Conservation (phyloP, 2,797 vertebrate species). For the Orestias chungarensis region DNA sequence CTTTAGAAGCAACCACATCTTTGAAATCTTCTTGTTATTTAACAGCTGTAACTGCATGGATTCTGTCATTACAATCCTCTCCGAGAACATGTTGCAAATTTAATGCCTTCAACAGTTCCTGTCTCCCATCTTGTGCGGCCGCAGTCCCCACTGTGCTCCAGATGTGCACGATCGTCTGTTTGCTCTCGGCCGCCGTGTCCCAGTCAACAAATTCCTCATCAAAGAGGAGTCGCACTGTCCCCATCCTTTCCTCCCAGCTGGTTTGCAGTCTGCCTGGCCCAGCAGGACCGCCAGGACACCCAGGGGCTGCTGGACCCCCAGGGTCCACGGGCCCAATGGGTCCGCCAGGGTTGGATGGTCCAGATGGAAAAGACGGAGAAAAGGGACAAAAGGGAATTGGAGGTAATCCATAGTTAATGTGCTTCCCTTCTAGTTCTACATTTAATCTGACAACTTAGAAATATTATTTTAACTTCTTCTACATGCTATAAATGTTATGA, state of each 20-base stretch:
- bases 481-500: neutral
- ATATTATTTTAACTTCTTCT: neutral
- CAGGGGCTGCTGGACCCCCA: constrained; percentile 82
- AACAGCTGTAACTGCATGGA: neutral
- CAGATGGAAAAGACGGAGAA: constrained; percentile 89
- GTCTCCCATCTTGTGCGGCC: constrained; percentile 28
- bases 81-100: neutral
- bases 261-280: constrained; percentile 91
- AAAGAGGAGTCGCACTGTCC: constrained; percentile 78
- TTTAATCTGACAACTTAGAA: neutral
- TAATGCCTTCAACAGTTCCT: neutral
- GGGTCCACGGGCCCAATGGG: constrained; percentile 90
- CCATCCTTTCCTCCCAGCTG: constrained; percentile 84
- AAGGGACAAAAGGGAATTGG: constrained; percentile 84
- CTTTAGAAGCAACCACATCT: neutral
- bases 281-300: constrained; percentile 83
- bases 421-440: constrained; percentile 1
- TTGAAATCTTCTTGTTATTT: neutral
- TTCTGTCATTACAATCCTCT: neutral
- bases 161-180: constrained; percentile 78
- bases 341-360: constrained; percentile 88
- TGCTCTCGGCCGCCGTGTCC: constrained; percentile 79
- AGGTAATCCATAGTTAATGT: constrained; percentile 75
- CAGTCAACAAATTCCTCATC: constrained; percentile 63
- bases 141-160: constrained; percentile 83